phyloP scores from a whole-genome alignment of 2,113 vertebrate genomes.

The Vireo altiloquus region DNA sequence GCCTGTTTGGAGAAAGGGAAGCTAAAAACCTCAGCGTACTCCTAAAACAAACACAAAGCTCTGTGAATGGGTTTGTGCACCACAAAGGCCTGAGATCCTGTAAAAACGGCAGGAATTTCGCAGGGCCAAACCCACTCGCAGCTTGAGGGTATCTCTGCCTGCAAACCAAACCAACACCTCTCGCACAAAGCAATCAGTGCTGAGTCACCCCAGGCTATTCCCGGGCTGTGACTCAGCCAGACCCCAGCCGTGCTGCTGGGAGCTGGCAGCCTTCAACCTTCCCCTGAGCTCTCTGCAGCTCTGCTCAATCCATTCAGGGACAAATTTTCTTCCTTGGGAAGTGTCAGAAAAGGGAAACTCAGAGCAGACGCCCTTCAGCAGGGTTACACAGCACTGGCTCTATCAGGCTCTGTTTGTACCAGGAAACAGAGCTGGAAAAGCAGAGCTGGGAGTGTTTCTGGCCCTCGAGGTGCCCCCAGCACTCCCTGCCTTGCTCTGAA shows the following conservation, averaged over 20 bases:
- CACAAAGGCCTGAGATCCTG: fast-evolving
- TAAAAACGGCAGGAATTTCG: not conserved
- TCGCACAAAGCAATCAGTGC: fast-evolving
- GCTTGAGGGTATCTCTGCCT: not conserved
- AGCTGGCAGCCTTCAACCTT: not conserved
- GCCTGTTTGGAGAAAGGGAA: not conserved
- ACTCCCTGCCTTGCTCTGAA: not conserved
- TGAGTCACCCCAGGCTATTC: not conserved
- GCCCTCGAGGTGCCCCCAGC: not conserved
- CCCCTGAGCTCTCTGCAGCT: not conserved
- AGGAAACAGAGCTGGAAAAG: not conserved
- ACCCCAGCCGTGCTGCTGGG: fast-evolving
- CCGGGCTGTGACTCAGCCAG: not conserved
- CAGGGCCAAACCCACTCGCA: not conserved
- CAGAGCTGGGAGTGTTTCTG: not conserved
- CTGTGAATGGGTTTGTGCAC: not conserved
- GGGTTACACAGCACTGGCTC: fast-evolving
- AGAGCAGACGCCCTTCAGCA: fast-evolving
- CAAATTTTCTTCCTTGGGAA: not conserved
- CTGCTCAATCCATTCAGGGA: not conserved
- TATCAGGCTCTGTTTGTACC: not conserved
- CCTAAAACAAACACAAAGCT: not conserved
- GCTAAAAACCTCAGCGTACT: not conserved
- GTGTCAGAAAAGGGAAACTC: not conserved
- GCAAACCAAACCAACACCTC: not conserved